A percentile compares a stretch with the other conserved stretches of the same genome.
Evolutionary conservation across 2,113 vertebrate species (phyloP).

Genomic region (Pollachius pollachius): DNA sequence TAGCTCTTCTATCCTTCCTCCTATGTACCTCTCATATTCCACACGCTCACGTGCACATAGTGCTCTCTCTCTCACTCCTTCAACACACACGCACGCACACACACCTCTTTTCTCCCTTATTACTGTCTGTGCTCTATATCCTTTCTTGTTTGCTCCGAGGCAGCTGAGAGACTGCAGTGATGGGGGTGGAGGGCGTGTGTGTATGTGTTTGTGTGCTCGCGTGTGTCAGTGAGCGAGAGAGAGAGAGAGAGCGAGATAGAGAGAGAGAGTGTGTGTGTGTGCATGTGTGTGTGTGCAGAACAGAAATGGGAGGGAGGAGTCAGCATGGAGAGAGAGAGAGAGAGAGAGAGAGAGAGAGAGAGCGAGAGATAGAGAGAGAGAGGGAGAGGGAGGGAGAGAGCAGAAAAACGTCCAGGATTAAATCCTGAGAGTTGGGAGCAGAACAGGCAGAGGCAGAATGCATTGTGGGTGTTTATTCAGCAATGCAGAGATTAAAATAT

Average conservation of each 20-base stretch:
- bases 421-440: slow-evolving; percentile 60
- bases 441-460: slow-evolving; percentile 19
- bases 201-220: slow-evolving; percentile 65
- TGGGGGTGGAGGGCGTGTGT: slow-evolving; percentile 79
- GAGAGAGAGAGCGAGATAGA: slow-evolving; percentile 52
- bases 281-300: slow-evolving; percentile 61
- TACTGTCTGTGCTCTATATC: slow-evolving; percentile 72
- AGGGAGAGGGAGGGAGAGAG: slow-evolving; percentile 60
- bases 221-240: slow-evolving; percentile 62
- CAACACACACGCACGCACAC: too few species aligned
- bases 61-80: slow-evolving; percentile 30
- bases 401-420: slow-evolving; percentile 66
- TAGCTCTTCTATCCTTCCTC: too few species aligned
- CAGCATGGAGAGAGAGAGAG: slow-evolving; percentile 60
- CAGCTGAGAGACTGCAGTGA: slow-evolving; percentile 81
- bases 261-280: slow-evolving; percentile 62
- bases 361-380: slow-evolving; percentile 51
- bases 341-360: slow-evolving; percentile 64
- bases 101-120: slow-evolving; percentile 53
- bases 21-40: slow-evolving; percentile 50
- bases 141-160: slow-evolving; percentile 76
- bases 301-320: slow-evolving; percentile 72
- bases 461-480: slow-evolving; percentile 39
- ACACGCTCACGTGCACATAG: slow-evolving; percentile 23
- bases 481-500: slow-evolving; percentile 1